A percentile compares a stretch with the other conserved stretches of the same genome.
Evolutionary conservation across 1,140 invertebrate genomes (phyloP).

Genomic region (Zeugodacus cucurbitae): DNA sequence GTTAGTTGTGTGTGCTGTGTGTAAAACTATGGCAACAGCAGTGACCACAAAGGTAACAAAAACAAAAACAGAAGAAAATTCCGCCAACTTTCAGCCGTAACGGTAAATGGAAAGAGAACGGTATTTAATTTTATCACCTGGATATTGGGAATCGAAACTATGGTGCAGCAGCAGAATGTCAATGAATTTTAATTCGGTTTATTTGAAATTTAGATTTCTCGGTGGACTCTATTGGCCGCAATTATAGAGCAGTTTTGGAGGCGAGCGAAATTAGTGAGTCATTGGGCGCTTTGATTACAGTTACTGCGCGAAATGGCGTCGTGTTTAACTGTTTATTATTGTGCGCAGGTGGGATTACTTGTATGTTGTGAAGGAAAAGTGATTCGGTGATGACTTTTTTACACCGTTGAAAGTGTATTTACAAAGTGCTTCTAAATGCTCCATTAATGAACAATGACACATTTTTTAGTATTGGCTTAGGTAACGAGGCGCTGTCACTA

Average conservation of each 20-base stretch:
- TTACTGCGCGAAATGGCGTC: background rate
- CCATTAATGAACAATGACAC: too few relatives aligned
- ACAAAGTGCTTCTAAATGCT: too few relatives aligned
- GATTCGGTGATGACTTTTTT: background rate
- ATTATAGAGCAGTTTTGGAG: background rate
- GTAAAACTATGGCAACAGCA: background rate
- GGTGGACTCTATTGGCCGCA: background rate
- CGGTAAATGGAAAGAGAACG: constrained; percentile 3
- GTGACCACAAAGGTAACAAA: background rate
- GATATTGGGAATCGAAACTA: constrained; percentile 7
- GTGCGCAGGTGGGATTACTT: background rate
- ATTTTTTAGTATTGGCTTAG: too few relatives aligned
- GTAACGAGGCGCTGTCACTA: too few relatives aligned
- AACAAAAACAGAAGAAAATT: background rate
- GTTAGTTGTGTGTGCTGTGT: background rate
- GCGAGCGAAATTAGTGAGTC: background rate
- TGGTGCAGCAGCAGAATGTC: background rate
- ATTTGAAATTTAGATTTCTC: constrained; percentile 20
- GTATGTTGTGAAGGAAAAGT: background rate
- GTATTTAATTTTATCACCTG: constrained; percentile 38
- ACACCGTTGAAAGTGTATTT: too few relatives aligned
- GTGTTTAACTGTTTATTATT: background rate
- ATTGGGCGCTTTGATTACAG: background rate
- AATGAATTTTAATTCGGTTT: constrained; percentile 28
- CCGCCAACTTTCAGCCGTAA: background rate